These are phyloP conservation scores for Diarsia brunnea DNA, from an alignment of 2,888 invertebrate genomes.

Conservation along the genomic window DNA sequence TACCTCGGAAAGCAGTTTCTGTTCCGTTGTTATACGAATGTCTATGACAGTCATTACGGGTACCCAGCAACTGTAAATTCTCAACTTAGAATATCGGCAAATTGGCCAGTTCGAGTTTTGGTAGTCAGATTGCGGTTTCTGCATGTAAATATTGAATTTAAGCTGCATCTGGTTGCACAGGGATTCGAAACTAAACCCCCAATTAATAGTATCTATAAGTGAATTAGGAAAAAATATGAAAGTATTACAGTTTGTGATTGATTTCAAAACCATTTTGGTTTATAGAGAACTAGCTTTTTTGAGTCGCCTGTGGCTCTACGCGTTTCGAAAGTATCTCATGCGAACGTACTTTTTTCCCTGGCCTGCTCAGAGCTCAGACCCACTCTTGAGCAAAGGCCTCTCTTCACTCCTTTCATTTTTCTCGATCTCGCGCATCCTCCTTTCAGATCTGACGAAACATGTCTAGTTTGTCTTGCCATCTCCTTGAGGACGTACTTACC, in stretches of 20 bases:
- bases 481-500: too few relatives aligned
- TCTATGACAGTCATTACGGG: constrained; percentile 4
- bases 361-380: too few relatives aligned
- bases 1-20: neutral
- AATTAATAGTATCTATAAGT: neutral
- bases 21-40: neutral
- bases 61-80: neutral
- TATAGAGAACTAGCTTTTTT: neutral
- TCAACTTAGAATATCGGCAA: constrained; percentile 2
- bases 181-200: neutral
- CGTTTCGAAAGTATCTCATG: too few relatives aligned
- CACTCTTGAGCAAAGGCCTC: too few relatives aligned
- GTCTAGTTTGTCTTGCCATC: too few relatives aligned
- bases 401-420: too few relatives aligned
- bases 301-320: neutral
- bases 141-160: neutral
- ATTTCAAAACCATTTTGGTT: neutral
- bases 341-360: too few relatives aligned
- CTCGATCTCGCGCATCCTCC: too few relatives aligned
- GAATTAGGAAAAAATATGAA: neutral
- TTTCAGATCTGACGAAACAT: too few relatives aligned
- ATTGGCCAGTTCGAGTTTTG: constrained; percentile 2
- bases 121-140: neutral
- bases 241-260: neutral
- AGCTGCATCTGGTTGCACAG: neutral